These are phyloP conservation scores for Cynoglossus semilaevis DNA, from an alignment of 2,113 vertebrate genomes.

Conservation along the genomic window DNA sequence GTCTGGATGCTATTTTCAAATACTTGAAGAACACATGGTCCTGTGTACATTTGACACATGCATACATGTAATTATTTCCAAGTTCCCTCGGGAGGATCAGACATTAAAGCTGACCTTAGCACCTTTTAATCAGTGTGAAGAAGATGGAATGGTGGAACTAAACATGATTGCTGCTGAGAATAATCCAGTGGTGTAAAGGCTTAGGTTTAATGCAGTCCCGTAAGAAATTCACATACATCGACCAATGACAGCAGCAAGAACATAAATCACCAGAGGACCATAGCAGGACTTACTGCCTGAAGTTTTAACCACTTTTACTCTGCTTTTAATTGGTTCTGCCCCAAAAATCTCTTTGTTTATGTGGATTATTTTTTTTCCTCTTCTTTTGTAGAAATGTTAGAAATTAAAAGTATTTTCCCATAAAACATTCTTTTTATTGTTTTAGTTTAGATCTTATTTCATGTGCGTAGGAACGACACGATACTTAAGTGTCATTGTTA, in stretches of 20 bases:
- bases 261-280: too few relatives aligned
- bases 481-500: too few relatives aligned
- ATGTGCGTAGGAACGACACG: too few relatives aligned
- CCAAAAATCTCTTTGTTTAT: too few relatives aligned
- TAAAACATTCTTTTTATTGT: too few relatives aligned
- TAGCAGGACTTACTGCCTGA: too few relatives aligned
- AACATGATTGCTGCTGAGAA: slow-evolving; percentile 40
- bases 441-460: too few relatives aligned
- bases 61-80: slow-evolving; percentile 36
- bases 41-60: slow-evolving; percentile 26
- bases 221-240: background rate
- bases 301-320: too few relatives aligned
- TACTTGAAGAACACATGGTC: slow-evolving; percentile 24
- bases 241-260: background rate
- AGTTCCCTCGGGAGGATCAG: slow-evolving; percentile 39
- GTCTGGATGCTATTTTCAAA: slow-evolving; percentile 19
- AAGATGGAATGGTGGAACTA: slow-evolving; percentile 14
- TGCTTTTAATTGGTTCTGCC: too few relatives aligned
- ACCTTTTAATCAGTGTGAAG: slow-evolving; percentile 51
- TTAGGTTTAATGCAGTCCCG: slow-evolving; percentile 15
- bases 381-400: too few relatives aligned
- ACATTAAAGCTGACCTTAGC: slow-evolving; percentile 42
- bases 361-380: too few relatives aligned
- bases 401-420: too few relatives aligned
- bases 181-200: slow-evolving; percentile 44